Base-by-base conservation (phyloP, 2,797 vertebrate species). In the Chelidonichthys spinosus region DNA sequence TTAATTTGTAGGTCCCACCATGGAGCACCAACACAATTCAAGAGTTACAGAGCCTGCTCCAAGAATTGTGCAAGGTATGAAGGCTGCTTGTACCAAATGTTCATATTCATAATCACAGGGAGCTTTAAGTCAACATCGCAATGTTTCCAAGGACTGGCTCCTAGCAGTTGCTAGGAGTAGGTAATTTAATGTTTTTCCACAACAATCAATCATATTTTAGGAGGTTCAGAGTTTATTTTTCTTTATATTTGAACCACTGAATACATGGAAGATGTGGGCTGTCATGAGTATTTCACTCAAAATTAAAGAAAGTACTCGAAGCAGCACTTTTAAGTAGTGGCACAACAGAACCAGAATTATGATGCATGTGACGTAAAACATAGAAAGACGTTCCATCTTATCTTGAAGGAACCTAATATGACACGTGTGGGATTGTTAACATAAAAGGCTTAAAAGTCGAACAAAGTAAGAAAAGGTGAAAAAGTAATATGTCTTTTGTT, bases 1-100 rank as follows among this genome's bases (percentile, higher is more conserved):
- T 46, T 36, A 11, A 35, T 62, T 66, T 36, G 4, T 46, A 93
- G 94, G 94, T 81, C 93, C 94, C 62, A 82, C 93, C 15, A 90
- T 94, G 77, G 94, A 96, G 80, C 93, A 94, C 61, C 95, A 95
- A 72, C 93, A 94, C 85, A 92, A 60, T 70, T 88, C 77, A 66
- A 91, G 95, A 52, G 90, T 94, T 17, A 69, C 94, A 62, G 95
- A 95, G 49, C 76, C 93, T 14, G 65, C 89, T n/a, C 67, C 90
- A 5, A 92, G 94, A 87, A 83, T 90, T 47, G 73, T 71, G 32
- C 93, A 88, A 93, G 95, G 95, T 95, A 79, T 10, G 49, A 13
- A 47, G 2, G 18, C 46, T 18, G 61, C 11, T 15, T 37, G 1
- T 32, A n/a, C 32, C 11, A 58, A 56, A 49, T n/a, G 59, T 55